Base-by-base conservation (phyloP, 1,140 invertebrate genomes). In the Lepidurus packardi region DNA sequence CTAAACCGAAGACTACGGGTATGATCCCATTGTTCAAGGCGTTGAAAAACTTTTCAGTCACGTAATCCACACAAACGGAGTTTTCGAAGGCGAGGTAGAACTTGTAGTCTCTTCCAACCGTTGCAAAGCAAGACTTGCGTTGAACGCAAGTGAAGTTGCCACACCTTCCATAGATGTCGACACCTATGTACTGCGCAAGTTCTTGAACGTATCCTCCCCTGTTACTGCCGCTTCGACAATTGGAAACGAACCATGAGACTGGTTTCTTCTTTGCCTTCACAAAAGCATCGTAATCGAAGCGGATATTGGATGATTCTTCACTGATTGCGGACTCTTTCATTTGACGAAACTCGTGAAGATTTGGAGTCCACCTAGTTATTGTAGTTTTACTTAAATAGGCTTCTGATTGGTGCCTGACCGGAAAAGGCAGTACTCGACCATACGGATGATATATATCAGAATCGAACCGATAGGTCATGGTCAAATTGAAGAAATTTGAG, bases 91-190 rank as follows among this genome's bases (percentile, higher is more conserved):
- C 80, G 11, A 85, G 79, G 79, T 86, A 86, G 76, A 86, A 85
- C 21, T 78, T 80, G 73, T 80, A 80, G 43, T 76, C 74, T 43
- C 79, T 73, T 4, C 77, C 65, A 16, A 78, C 41, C 45, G 76
- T 79, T 25, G 79, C 24, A 25, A 75, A 53, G 47, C 78, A 80
- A 43, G 41, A n/a, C 43, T 1, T 34, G 5, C 42, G 8, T 13
- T 45, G 8, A 13, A 11, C 44, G 82, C 88, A 89, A 7, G 81
- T 80, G 1, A 83, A 80, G 0, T 79, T 76, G 7, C 88, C 88
- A 84, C 92, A 94, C 0, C 78, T 80, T n/a, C 93, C 93, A 81
- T 88, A 93, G 16, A 92, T 86, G 82, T 92, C 91, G 7, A 93
- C 87, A 4, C 82, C 73, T 75, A 93, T 86, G 80, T 88, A 84